Evolutionary conservation across 2,113 vertebrate species (phyloP).

Genomic region (Vidua chalybeata): DNA sequence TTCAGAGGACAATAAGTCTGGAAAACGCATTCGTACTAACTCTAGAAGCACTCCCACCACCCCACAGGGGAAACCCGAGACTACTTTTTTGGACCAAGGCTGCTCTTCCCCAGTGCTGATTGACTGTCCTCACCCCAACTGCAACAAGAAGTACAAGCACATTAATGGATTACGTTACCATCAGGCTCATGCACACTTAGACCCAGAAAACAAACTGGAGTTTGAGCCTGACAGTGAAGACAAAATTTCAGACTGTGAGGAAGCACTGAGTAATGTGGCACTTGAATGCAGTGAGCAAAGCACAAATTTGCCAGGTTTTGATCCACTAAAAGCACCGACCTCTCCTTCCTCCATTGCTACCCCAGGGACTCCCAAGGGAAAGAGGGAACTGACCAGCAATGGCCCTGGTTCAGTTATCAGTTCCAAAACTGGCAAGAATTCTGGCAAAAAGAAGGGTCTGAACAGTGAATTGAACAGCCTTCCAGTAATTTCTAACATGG

Average conservation of each 20-base stretch:
- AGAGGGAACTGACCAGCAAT: conserved; percentile 84
- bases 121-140: conserved; percentile 97
- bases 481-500: conserved; percentile 96
- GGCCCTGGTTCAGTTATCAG: conserved; percentile 78
- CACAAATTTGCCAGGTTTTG: conserved; percentile 72
- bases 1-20: conserved; percentile 88
- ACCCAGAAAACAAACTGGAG: conserved; percentile 90
- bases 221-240: conserved; percentile 92
- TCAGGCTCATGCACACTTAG: conserved; percentile 96
- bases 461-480: conserved; percentile 87
- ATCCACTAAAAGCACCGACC: conserved; percentile 81
- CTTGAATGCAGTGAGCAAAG: conserved; percentile 86
- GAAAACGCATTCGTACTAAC: conserved; percentile 92
- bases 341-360: conserved; percentile 84
- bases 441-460: conserved; percentile 88
- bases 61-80: conserved; percentile 90
- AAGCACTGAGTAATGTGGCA: conserved; percentile 81
- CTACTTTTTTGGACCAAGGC: conserved; percentile 91
- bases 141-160: conserved; percentile 99
- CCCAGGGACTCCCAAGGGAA: conserved; percentile 88
- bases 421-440: conserved; percentile 88
- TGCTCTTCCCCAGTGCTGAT: conserved; percentile 94
- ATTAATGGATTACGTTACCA: conserved; percentile 97
- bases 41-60: conserved; percentile 95
- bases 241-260: conserved; percentile 94